A percentile compares a stretch with the other conserved stretches of the same genome.
Evolutionary conservation across 2,888 invertebrate genomes (phyloP).

Genomic region (Ditylenchus weischeri): DNA sequence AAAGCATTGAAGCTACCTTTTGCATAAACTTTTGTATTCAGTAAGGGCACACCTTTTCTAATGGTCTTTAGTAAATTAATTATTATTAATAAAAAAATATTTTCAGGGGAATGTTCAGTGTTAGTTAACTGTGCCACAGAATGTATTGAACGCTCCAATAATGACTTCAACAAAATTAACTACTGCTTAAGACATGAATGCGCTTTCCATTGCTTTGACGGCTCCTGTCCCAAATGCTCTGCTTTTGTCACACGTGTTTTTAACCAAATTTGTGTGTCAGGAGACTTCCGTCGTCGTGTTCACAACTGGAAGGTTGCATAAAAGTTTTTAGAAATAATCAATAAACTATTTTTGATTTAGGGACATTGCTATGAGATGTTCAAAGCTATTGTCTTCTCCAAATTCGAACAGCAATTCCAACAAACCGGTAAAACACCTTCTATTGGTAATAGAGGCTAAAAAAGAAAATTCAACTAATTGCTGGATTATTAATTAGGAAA

Average conservation of each 20-base stretch:
- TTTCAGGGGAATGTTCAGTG: conserved; percentile 43
- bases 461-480: background rate
- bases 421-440: conserved; percentile 36
- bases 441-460: conserved; percentile 34
- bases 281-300: conserved; percentile 44
- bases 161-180: conserved; percentile 50
- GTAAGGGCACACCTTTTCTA: no score
- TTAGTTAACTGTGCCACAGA: conserved; percentile 50
- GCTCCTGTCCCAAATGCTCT: conserved; percentile 50
- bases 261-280: conserved; percentile 52
- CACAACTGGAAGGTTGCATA: conserved; percentile 34
- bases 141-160: conserved; percentile 44
- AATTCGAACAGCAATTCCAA: conserved; percentile 45
- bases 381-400: conserved; percentile 44
- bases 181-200: conserved; percentile 45
- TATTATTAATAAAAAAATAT: no score
- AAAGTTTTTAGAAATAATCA: background rate
- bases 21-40: no score
- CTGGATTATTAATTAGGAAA: background rate
- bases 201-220: conserved; percentile 55
- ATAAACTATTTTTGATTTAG: conserved; percentile 20
- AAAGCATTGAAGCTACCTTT: no score
- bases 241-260: conserved; percentile 53
- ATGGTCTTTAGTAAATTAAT: no score
- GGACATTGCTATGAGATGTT: conserved; percentile 56